A percentile compares a stretch with the other conserved stretches of the same genome.
Evolutionary conservation across 2,888 invertebrate species (phyloP).

Genomic region (Drosophila monieri): DNA sequence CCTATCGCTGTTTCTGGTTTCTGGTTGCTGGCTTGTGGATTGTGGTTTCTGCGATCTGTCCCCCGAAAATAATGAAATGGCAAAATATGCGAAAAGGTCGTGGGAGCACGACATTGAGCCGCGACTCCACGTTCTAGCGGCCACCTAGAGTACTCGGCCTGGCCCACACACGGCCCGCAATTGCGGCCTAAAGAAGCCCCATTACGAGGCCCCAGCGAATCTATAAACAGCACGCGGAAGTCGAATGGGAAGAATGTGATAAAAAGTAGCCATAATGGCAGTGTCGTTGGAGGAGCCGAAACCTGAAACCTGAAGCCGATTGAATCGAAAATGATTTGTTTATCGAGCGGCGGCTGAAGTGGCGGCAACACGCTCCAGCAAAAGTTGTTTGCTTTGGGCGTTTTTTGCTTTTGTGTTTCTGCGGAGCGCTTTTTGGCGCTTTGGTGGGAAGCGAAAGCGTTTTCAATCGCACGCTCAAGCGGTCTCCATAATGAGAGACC

Average conservation of each 20-base stretch:
- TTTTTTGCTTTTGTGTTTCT: slow-evolving; percentile 6
- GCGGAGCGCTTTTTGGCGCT: slow-evolving; percentile 17
- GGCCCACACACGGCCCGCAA: slow-evolving; percentile 31
- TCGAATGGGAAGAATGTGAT: slow-evolving; percentile 19
- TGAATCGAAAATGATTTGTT: slow-evolving; percentile 59
- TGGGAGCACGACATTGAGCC: slow-evolving; percentile 67
- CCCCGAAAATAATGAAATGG: not conserved
- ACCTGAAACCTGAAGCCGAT: slow-evolving; percentile 34
- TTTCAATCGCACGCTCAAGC: slow-evolving; percentile 67
- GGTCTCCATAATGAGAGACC: slow-evolving; percentile 39
- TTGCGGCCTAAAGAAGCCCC: slow-evolving; percentile 30
- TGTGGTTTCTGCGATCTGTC: slow-evolving; percentile 16
- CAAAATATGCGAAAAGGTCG: slow-evolving; percentile 49
- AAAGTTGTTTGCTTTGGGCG: slow-evolving; percentile 35
- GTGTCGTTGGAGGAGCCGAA: slow-evolving; percentile 5
- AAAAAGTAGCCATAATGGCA: slow-evolving; percentile 16
- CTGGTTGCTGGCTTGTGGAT: slow-evolving; percentile 2
- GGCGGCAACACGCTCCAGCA: slow-evolving; percentile 3
- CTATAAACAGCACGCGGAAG: slow-evolving; percentile 47
- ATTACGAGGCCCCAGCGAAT: not conserved
- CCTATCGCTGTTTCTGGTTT: slow-evolving; percentile 22
- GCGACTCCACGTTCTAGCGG: slow-evolving; percentile 15
- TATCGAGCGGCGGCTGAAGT: slow-evolving; percentile 30
- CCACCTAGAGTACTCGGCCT: slow-evolving; percentile 9
- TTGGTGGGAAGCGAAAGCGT: slow-evolving; percentile 67